phyloP scores from a whole-genome alignment of 1,140 invertebrate genomes.

The Sinonovacula constricta region DNA sequence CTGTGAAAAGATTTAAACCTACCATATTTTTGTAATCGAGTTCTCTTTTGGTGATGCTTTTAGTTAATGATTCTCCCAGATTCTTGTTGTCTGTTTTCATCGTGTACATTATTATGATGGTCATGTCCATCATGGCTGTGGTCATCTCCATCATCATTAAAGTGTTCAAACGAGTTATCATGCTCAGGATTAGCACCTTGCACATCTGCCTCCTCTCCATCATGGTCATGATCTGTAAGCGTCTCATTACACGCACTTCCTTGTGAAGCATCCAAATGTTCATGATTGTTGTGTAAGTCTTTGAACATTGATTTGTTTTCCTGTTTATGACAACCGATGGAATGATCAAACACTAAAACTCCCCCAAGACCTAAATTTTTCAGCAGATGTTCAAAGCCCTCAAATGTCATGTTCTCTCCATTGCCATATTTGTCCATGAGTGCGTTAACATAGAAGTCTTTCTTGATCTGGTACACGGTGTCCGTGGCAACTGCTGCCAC shows the following conservation, averaged over 20 bases:
- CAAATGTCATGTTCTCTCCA: conserved; percentile 18
- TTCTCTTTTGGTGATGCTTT: too few relatives aligned
- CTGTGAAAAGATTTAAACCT: too few relatives aligned
- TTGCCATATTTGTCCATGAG: conserved; percentile 41
- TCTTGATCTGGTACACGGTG: conserved; percentile 9
- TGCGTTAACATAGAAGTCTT: conserved; percentile 23
- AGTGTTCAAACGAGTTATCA: background rate
- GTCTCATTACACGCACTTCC: conserved; percentile 5
- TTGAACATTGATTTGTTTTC: background rate
- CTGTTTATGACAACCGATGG: background rate
- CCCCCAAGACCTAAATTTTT: conserved; percentile 24
- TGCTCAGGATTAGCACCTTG: conserved; percentile 4
- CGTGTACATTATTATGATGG: background rate
- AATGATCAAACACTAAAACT: background rate
- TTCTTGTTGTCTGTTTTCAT: too few relatives aligned
- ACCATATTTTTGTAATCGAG: too few relatives aligned
- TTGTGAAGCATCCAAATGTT: background rate
- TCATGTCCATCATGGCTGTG: background rate
- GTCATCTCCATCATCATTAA: background rate
- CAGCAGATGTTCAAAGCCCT: conserved; percentile 37
- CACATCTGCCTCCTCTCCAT: background rate
- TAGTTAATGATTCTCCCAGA: too few relatives aligned
- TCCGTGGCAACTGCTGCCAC: background rate
- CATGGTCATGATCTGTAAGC: background rate
- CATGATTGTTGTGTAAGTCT: conserved; percentile 1